A percentile compares a stretch with the other conserved stretches of the same genome.
Evolutionary conservation across 92 coral and sea anemone genomes (phyloP).

Genomic region (Ricordea florida): DNA sequence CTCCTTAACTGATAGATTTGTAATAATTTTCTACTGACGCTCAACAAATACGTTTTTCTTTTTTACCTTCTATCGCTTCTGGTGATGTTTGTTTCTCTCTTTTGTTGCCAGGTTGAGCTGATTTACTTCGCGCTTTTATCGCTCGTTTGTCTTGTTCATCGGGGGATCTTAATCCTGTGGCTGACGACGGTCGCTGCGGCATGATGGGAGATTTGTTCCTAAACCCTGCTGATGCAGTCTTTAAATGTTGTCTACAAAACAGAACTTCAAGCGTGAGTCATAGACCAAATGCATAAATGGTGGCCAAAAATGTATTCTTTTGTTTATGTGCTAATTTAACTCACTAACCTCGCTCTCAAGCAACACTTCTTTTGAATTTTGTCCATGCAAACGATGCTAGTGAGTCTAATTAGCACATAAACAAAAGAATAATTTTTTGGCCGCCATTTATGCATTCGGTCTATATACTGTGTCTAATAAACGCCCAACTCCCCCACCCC

Average conservation of each 20-base stretch:
- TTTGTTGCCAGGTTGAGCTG: conserved; percentile 34
- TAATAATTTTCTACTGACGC: neutral
- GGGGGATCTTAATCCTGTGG: neutral
- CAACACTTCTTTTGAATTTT: no score
- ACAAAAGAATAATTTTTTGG: no score
- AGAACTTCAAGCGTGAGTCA: no score
- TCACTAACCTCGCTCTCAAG: no score
- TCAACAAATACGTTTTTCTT: neutral
- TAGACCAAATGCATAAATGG: no score
- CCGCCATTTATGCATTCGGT: no score
- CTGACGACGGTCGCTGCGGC: conserved; percentile 32
- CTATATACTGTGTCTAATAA: no score
- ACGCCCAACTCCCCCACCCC: no score
- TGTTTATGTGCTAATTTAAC: no score
- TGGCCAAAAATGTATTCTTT: no score
- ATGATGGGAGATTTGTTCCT: conserved; percentile 21
- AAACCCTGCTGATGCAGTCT: conserved; percentile 1
- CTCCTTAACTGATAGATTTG: neutral
- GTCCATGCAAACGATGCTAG: no score
- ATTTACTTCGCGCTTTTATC: conserved; percentile 9
- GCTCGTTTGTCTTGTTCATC: neutral
- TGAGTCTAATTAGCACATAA: no score
- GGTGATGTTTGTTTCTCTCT: neutral
- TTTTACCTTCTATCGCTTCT: conserved; percentile 9
- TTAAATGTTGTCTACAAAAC: neutral